A percentile compares a stretch with the other conserved stretches of the same genome.
Evolutionary conservation across 2,888 invertebrate genomes (phyloP).

Genomic region (Subacronicta megacephala): DNA sequence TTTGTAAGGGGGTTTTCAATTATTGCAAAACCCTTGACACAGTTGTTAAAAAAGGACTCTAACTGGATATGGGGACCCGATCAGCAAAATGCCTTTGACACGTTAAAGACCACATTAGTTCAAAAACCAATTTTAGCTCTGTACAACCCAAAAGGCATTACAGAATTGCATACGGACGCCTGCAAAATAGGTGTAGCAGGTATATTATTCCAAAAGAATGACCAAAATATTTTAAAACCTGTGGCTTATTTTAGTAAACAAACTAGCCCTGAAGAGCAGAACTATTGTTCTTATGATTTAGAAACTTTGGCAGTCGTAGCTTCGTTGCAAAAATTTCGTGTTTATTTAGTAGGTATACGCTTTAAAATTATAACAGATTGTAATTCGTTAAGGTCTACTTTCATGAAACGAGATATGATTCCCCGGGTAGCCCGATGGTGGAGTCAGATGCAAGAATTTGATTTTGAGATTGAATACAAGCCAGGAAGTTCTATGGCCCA

Average conservation of each 20-base stretch:
- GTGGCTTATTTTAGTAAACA: slow-evolving; percentile 9
- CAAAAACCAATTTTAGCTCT: slow-evolving; percentile 3
- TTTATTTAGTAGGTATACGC: background rate
- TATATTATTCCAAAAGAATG: slow-evolving; percentile 2
- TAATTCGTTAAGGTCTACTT: background rate
- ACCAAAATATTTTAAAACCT: background rate
- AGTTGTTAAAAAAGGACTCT: slow-evolving; percentile 1
- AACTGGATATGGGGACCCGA: background rate
- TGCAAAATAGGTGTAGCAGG: slow-evolving; percentile 4
- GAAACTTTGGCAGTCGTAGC: too few species aligned
- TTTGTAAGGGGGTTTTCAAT: slow-evolving; percentile 1
- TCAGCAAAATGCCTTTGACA: slow-evolving; percentile 6
- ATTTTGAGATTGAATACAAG: background rate
- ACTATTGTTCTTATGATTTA: too few species aligned
- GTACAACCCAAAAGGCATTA: background rate
- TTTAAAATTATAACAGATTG: slow-evolving; percentile 8
- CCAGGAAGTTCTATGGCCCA: background rate
- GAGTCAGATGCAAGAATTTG: background rate
- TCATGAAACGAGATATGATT: background rate
- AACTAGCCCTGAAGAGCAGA: slow-evolving; percentile 3
- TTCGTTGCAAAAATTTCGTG: too few species aligned
- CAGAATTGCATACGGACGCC: slow-evolving; percentile 8
- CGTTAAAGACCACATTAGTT: background rate
- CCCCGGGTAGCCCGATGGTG: background rate
- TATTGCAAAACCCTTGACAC: slow-evolving; percentile 6